Conservation (phyloP, 2,888 invertebrate genomes). For the Pilophorus perplexus region DNA sequence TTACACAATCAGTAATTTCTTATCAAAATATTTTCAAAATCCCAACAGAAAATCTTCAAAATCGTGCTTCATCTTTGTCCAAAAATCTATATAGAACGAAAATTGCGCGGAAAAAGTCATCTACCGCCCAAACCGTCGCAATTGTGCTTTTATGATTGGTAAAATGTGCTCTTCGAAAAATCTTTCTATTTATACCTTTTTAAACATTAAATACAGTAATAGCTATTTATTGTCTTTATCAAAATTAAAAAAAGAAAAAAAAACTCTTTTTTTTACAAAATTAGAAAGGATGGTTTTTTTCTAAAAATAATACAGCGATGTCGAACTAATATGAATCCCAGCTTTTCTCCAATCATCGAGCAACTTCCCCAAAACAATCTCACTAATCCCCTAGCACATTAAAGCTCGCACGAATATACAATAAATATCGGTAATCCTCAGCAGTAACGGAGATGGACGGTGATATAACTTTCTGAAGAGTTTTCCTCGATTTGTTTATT, state of each 20-base stretch:
- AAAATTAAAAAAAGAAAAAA: slow-evolving; percentile 17
- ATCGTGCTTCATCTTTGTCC: no score
- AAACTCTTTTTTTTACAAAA: slow-evolving; percentile 7
- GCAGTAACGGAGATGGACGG: slow-evolving; percentile 34
- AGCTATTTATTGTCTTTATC: slow-evolving; percentile 36
- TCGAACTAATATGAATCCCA: no score
- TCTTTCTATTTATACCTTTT: slow-evolving; percentile 2
- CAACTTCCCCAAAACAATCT: no score
- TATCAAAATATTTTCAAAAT: no score
- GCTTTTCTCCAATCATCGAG: no score
- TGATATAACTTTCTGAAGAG: slow-evolving; percentile 31
- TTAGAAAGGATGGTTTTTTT: slow-evolving; percentile 3
- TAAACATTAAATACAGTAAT: slow-evolving; percentile 17
- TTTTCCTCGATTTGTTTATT: slow-evolving; percentile 2
- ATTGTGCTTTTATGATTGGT: slow-evolving; percentile 32
- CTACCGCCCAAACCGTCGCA: slow-evolving; percentile 30
- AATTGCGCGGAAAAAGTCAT: slow-evolving; percentile 29
- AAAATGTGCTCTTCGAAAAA: slow-evolving; percentile 28
- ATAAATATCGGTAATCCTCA: background rate
- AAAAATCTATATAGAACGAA: no score
- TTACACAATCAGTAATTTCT: no score
- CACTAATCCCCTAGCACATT: slow-evolving; percentile 35
- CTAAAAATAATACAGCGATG: no score
- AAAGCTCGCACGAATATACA: slow-evolving; percentile 33
- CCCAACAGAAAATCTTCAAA: no score